A percentile compares a stretch with the other conserved stretches of the same genome.
phyloP scores from a whole-genome alignment of 1,140 invertebrate species.

The Apis florea region DNA sequence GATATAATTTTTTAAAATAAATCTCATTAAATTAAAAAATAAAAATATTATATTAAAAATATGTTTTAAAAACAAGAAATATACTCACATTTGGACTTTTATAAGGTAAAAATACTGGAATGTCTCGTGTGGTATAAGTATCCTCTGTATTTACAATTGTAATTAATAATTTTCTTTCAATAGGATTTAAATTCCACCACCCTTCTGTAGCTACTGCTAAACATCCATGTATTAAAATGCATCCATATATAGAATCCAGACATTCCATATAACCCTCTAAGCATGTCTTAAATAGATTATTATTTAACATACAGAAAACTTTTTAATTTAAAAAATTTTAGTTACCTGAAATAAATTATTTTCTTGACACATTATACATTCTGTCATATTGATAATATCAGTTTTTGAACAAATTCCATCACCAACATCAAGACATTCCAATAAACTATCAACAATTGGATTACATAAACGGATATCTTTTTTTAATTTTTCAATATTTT shows the following conservation, averaged over 20 bases:
- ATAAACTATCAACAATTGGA: conserved; percentile 86
- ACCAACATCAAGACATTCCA: conserved; percentile 86
- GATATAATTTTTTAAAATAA: neutral
- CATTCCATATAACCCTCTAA: conserved; percentile 88
- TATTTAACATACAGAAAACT: conserved; percentile 31
- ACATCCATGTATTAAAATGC: conserved; percentile 87
- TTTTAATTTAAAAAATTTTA: neutral
- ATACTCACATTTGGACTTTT: conserved; percentile 89
- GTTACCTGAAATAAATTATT: conserved; percentile 87
- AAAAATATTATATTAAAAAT: neutral
- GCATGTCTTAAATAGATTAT: conserved; percentile 82
- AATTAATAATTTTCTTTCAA: conserved; percentile 88
- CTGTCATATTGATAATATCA: conserved; percentile 84
- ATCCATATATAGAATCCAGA: conserved; percentile 89
- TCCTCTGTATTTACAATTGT: conserved; percentile 84
- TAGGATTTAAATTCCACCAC: conserved; percentile 87
- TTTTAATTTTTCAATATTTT: conserved; percentile 90
- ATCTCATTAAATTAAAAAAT: neutral
- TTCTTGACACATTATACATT: conserved; percentile 86
- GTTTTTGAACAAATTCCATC: conserved; percentile 82
- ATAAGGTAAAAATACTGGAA: conserved; percentile 90
- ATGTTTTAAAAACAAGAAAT: neutral
- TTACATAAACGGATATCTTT: conserved; percentile 88
- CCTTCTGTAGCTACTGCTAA: conserved; percentile 89
- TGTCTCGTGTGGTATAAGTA: conserved; percentile 85